phyloP scores from a whole-genome alignment of 2,888 invertebrate species.

The Lasioglossum leucozonium region DNA sequence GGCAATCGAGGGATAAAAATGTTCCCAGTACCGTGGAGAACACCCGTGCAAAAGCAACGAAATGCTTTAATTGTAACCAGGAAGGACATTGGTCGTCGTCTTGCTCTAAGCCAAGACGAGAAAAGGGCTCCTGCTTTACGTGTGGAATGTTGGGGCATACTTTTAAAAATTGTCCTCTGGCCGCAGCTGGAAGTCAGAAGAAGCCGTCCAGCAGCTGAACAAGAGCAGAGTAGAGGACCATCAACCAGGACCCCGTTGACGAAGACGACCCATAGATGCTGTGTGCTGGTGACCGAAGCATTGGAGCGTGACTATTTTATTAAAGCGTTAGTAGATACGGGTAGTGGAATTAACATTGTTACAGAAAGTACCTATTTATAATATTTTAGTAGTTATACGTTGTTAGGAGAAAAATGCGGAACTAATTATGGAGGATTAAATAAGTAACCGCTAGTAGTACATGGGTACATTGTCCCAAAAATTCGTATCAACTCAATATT shows the following conservation, averaged over 20 bases:
- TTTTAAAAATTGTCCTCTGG: neutral
- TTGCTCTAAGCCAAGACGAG: constrained; percentile 7
- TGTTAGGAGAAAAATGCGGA: neutral
- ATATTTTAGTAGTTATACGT: neutral
- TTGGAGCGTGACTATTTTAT: constrained; percentile 7
- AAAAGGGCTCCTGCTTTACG: constrained; percentile 9
- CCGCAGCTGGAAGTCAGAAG: no score
- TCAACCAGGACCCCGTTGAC: neutral
- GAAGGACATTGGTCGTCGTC: constrained; percentile 11
- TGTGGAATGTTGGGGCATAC: neutral
- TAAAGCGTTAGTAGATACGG: constrained; percentile 22
- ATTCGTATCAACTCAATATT: constrained; percentile 11
- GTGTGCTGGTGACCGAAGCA: constrained; percentile 13
- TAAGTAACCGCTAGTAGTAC: constrained; percentile 6
- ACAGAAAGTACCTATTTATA: constrained; percentile 1
- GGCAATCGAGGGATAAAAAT: neutral
- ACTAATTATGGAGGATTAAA: constrained; percentile 27
- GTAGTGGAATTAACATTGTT: constrained; percentile 21
- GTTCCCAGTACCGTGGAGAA: neutral
- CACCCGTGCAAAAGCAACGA: no score
- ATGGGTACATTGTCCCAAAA: neutral
- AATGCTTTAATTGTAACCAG: constrained; percentile 17
- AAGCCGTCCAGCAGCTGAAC: neutral
- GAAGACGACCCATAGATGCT: neutral
- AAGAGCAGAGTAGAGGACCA: neutral